Base-by-base conservation (phyloP, 2,888 invertebrate species). In the Marasmarcha lunaedactyla region DNA sequence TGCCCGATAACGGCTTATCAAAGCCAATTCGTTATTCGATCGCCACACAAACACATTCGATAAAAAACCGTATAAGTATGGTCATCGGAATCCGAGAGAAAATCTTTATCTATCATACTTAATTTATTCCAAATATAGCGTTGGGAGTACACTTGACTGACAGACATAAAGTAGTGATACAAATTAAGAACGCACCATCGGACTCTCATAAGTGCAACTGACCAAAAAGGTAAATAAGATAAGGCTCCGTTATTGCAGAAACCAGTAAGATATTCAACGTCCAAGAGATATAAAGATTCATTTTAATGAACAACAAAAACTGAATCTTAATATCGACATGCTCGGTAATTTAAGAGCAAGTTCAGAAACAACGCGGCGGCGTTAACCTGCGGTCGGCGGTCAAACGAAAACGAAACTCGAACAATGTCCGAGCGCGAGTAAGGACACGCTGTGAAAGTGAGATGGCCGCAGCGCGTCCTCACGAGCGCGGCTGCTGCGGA, bases 361-460 rank as follows among this genome's bases (percentile, higher is more conserved):
- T 9, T 25, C n/a, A n/a, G n/a, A n/a, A n/a, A n/a, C n/a, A n/a
- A n/a, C n/a, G n/a, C n/a, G n/a, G n/a, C n/a, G n/a, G n/a, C n/a
- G 44, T 50, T 54, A 55, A 51, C 50, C 49, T 48, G 45, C 49
- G 52, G 42, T 51, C 47, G 57, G 56, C 59, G 49, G 46, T 54
- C 42, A 38, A 65, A 66, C 50, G 69, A 71, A 71, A 71, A 59
- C 64, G 71, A 74, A 71, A 70, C 56, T 52, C 52, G 59, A 63
- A 70, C 69, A 72, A 64, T 71, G 71, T 66, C 57, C 55, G 52
- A 58, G 48, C 54, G 42, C 62, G 61, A 71, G 69, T 70, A 73
- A 73, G 71, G 76, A 71, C 67, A 62, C 59, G 56, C 51, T 66
- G 72, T 67, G 76, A 76, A 74, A 78, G 77, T 67, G 53, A 59